These are phyloP conservation scores for Alauda arvensis DNA, from an alignment of 2,797 vertebrate species.

Conservation along the genomic window DNA sequence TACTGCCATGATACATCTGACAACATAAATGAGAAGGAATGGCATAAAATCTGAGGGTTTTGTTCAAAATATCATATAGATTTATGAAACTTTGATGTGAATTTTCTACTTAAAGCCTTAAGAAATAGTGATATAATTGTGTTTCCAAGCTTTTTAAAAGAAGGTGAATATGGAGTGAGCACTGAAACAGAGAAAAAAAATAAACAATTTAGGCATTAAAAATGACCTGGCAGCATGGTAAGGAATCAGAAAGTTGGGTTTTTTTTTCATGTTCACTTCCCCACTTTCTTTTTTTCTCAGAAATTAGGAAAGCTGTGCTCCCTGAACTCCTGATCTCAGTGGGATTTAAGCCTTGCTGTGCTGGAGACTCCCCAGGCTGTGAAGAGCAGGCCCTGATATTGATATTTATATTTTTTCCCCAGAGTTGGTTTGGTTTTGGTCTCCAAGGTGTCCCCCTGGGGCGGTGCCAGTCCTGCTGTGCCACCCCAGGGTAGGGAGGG, in stretches of 20 bases:
- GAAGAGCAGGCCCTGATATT: neutral
- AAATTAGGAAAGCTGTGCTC: neutral
- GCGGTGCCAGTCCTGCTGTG: rapidly evolving
- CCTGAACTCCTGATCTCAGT: neutral
- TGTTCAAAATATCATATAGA: neutral
- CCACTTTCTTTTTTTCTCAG: neutral
- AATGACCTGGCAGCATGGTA: neutral
- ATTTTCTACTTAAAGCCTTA: neutral
- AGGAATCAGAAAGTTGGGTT: neutral
- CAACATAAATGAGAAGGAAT: neutral
- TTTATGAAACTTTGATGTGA: constrained; percentile 10
- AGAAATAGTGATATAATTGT: neutral
- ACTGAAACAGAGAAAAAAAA: neutral
- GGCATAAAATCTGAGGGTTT: neutral
- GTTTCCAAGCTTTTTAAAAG: neutral
- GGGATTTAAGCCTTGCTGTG: neutral
- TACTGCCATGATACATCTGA: neutral
- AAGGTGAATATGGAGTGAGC: neutral
- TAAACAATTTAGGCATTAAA: neutral
- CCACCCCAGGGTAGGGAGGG: neutral
- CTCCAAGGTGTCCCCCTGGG: neutral
- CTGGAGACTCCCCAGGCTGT: too few species aligned
- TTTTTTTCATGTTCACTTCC: neutral
- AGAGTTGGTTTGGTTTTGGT: neutral
- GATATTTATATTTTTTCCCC: neutral